Evolutionary conservation across 2,113 vertebrate genomes (phyloP).

Genomic region (Erythrocercus mccallii): DNA sequence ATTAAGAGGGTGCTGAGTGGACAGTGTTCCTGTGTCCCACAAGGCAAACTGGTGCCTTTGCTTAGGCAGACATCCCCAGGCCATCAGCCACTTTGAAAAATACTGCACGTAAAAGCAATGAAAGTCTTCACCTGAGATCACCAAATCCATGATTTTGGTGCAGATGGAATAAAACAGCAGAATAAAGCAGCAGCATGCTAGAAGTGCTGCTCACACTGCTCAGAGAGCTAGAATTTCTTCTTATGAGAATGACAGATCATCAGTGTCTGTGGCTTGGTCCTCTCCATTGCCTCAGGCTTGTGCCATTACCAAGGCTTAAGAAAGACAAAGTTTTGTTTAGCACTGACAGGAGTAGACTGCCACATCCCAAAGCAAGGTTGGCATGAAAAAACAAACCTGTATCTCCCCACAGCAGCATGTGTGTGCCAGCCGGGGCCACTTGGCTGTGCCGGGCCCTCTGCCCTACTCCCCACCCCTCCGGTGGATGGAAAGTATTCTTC

Average conservation of each 20-base stretch:
- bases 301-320: not conserved
- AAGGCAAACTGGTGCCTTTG: not conserved
- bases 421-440: not conserved
- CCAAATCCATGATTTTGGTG: not conserved
- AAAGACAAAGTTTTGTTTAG: not conserved
- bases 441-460: not conserved
- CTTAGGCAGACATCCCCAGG: not conserved
- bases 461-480: not conserved
- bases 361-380: not conserved
- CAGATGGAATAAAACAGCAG: not conserved
- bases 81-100: not conserved
- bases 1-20: not conserved
- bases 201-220: not conserved
- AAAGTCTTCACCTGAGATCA: not conserved
- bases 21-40: not conserved
- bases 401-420: not conserved
- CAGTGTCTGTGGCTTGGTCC: not conserved
- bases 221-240: not conserved
- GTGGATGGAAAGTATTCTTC: constrained; percentile 4
- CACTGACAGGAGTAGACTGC: not conserved
- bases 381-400: not conserved
- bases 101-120: not conserved
- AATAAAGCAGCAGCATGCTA: not conserved
- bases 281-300: not conserved
- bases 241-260: not conserved